Evolutionary conservation across 2,888 invertebrate genomes (phyloP).

Genomic region (Barypeithes pellucidus): DNA sequence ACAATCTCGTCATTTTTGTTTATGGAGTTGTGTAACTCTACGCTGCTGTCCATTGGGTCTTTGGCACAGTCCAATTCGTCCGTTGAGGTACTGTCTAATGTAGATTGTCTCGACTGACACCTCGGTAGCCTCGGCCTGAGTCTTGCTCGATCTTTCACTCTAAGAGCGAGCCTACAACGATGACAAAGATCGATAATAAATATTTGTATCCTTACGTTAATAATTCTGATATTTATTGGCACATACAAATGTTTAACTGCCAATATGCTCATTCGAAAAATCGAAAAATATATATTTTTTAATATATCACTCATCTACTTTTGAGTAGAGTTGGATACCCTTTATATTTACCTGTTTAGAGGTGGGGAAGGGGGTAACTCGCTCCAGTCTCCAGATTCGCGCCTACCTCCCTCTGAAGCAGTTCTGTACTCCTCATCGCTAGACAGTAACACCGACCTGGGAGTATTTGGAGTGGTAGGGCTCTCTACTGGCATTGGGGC

Average conservation of each 20-base stretch:
- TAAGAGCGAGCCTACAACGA: conserved; percentile 28
- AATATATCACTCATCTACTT: too few relatives aligned
- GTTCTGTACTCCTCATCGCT: conserved; percentile 92
- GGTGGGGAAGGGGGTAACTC: conserved; percentile 82
- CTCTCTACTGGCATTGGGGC: conserved; percentile 71
- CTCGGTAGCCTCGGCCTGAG: conserved; percentile 65
- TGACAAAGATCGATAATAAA: too few relatives aligned
- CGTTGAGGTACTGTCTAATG: conserved; percentile 77
- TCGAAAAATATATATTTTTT: too few relatives aligned
- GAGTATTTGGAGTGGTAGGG: conserved; percentile 78
- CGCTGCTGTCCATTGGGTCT: conserved; percentile 58
- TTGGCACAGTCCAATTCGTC: conserved; percentile 73
- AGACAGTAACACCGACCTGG: conserved; percentile 82
- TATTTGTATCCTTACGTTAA: too few relatives aligned
- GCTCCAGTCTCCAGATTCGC: conserved; percentile 87
- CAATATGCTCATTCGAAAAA: too few relatives aligned
- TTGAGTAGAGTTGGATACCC: too few relatives aligned
- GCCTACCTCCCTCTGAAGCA: conserved; percentile 82
- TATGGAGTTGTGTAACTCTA: conserved; percentile 69
- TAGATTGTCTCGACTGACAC: conserved; percentile 74
- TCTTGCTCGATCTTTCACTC: conserved; percentile 72
- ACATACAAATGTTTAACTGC: too few relatives aligned
- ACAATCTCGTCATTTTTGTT: conserved; percentile 80
- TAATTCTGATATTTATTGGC: too few relatives aligned
- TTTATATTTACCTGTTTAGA: conserved; percentile 69